These are phyloP conservation scores for Sinocyclocheilus anophthalmus DNA, from an alignment of 2,113 vertebrate species.

Conservation along the genomic window DNA sequence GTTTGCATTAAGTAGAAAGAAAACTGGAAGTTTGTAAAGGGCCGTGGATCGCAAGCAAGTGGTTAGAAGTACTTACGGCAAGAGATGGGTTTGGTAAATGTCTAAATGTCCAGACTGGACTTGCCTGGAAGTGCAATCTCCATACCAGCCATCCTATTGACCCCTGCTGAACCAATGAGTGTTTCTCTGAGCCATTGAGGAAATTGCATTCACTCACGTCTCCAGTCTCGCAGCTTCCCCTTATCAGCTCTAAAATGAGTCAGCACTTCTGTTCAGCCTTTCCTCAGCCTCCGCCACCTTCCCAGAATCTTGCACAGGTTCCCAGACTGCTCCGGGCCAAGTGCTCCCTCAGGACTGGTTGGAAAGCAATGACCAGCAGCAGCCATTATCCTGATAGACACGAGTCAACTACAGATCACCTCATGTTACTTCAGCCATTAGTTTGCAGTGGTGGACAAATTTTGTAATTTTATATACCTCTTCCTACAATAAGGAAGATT, in stretches of 20 bases:
- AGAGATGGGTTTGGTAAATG: too few relatives aligned
- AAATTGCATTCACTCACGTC: constrained; percentile 46
- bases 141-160: constrained; percentile 41
- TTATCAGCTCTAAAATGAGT: constrained; percentile 51
- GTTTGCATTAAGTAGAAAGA: too few relatives aligned
- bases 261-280: constrained; percentile 47
- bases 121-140: constrained; percentile 40
- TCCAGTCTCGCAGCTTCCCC: constrained; percentile 25
- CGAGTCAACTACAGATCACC: constrained; percentile 52
- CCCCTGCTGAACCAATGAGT: constrained; percentile 30
- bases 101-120: constrained; percentile 37
- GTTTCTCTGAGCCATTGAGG: constrained; percentile 32
- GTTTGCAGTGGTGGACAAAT: background rate
- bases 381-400: constrained; percentile 31
- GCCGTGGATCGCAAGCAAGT: too few relatives aligned
- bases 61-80: too few relatives aligned
- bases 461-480: too few relatives aligned
- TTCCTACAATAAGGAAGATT: too few relatives aligned
- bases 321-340: constrained; percentile 39
- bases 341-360: constrained; percentile 48
- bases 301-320: constrained; percentile 49
- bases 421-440: constrained; percentile 19
- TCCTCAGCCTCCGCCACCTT: constrained; percentile 37
- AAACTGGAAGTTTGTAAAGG: too few relatives aligned
- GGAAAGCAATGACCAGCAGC: constrained; percentile 39